These are phyloP conservation scores for Bombylius discolor DNA, from an alignment of 2,888 invertebrate genomes.

Conservation along the genomic window DNA sequence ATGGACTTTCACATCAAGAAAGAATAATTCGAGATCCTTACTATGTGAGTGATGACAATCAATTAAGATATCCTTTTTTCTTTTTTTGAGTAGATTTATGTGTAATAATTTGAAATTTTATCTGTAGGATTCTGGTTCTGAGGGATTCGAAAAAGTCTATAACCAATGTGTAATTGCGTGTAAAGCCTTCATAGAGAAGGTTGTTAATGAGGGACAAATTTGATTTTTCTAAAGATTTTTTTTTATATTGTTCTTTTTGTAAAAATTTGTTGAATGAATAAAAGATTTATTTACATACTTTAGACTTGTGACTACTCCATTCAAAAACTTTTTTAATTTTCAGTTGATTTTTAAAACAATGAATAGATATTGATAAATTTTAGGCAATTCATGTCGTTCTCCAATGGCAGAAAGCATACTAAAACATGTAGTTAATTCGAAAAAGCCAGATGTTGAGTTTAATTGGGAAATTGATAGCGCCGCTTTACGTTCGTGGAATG, in stretches of 20 bases:
- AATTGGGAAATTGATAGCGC: slow-evolving; percentile 66
- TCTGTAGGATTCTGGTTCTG: slow-evolving; percentile 47
- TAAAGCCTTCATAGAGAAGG: slow-evolving; percentile 45
- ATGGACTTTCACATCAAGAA: slow-evolving; percentile 65
- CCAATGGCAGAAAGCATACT: slow-evolving; percentile 91
- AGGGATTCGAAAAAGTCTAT: slow-evolving; percentile 64
- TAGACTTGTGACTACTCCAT: too few species aligned
- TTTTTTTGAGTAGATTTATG: too few species aligned
- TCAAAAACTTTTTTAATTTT: too few species aligned
- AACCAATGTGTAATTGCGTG: slow-evolving; percentile 58
- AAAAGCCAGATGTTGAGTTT: slow-evolving; percentile 27
- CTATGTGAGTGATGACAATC: slow-evolving; percentile 49
- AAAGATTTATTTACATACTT: too few species aligned
- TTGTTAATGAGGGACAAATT: neutral
- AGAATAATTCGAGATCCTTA: slow-evolving; percentile 82
- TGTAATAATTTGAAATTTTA: too few species aligned
- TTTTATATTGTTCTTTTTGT: too few species aligned
- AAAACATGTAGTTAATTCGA: slow-evolving; percentile 27
- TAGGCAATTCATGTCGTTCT: slow-evolving; percentile 88
- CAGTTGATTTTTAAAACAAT: too few species aligned
- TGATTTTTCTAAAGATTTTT: neutral
- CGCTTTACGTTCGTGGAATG: slow-evolving; percentile 73
- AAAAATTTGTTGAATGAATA: too few species aligned
- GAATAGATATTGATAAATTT: neutral
- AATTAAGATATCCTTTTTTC: too few species aligned